phyloP scores from a whole-genome alignment of 2,797 vertebrate genomes.

The Microchirus variegatus region DNA sequence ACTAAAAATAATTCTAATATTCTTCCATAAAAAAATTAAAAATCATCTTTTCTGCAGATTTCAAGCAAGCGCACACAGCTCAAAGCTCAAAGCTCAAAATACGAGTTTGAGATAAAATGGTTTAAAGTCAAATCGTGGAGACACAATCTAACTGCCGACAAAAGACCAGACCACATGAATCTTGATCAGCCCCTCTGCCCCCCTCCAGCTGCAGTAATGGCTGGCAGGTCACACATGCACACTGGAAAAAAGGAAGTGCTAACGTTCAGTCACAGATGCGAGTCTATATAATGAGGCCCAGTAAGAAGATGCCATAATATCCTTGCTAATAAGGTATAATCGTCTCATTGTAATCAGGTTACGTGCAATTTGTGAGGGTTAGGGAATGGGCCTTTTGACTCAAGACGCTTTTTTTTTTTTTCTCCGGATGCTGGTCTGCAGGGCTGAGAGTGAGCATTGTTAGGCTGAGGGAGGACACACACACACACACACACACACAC shows the following conservation, averaged over 20 bases:
- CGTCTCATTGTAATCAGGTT: conserved; percentile 79
- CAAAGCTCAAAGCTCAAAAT: conserved; percentile 1
- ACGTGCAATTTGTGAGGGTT: conserved; percentile 71
- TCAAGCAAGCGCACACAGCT: not conserved
- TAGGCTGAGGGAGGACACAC: conserved; percentile 26
- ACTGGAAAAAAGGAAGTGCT: conserved; percentile 65
- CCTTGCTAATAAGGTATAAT: conserved; percentile 80
- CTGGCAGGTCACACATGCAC: conserved; percentile 69
- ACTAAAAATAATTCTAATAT: not conserved
- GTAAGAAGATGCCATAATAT: conserved; percentile 75
- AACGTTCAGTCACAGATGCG: conserved; percentile 72
- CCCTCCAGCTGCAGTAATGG: conserved; percentile 65
- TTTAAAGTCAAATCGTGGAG: conserved; percentile 22
- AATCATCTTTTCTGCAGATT: not conserved
- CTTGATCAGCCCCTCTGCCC: conserved; percentile 32
- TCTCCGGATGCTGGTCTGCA: conserved; percentile 59
- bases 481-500: not conserved
- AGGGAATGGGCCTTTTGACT: conserved; percentile 69
- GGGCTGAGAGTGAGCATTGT: conserved; percentile 55
- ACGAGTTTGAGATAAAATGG: conserved; percentile 5
- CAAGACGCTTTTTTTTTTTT: conserved; percentile 41
- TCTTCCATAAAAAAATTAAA: not conserved
- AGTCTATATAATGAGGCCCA: conserved; percentile 72
- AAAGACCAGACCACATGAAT: conserved; percentile 45
- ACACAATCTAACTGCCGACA: conserved; percentile 32